These are phyloP conservation scores for Macrophya annulata DNA, from an alignment of 2,888 invertebrate species.

Conservation along the genomic window DNA sequence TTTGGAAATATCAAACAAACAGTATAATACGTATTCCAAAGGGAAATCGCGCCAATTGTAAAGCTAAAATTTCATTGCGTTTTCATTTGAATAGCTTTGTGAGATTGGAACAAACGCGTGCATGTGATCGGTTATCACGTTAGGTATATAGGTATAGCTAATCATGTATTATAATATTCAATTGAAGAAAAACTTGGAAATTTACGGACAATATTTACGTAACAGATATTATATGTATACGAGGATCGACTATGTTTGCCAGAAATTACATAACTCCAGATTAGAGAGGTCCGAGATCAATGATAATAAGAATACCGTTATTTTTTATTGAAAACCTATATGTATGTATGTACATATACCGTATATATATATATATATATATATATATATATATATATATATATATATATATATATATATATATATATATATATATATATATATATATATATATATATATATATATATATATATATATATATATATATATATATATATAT, in stretches of 20 bases:
- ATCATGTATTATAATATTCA: not conserved
- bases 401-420: too few relatives aligned
- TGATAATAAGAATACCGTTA: not conserved
- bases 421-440: too few relatives aligned
- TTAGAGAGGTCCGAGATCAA: not conserved
- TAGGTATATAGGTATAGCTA: not conserved
- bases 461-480: too few relatives aligned
- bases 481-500: too few relatives aligned
- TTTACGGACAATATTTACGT: not conserved
- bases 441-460: too few relatives aligned
- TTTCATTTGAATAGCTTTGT: too few relatives aligned
- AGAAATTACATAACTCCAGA: not conserved
- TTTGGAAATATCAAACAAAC: not conserved
- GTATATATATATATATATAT: too few relatives aligned
- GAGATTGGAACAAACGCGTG: not conserved
- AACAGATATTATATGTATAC: not conserved
- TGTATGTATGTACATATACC: too few relatives aligned
- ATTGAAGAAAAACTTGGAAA: not conserved
- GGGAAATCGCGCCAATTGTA: not conserved
- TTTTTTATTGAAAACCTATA: not conserved
- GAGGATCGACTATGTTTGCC: not conserved
- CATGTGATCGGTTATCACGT: not conserved
- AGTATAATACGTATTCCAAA: not conserved
- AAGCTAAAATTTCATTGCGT: not conserved
- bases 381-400: too few relatives aligned